Percentiles rank a stretch among this genome's conserved stretches.
These are phyloP conservation scores for Sinocyclocheilus anophthalmus DNA, from an alignment of 2,113 vertebrate genomes.

Conservation along the genomic window DNA sequence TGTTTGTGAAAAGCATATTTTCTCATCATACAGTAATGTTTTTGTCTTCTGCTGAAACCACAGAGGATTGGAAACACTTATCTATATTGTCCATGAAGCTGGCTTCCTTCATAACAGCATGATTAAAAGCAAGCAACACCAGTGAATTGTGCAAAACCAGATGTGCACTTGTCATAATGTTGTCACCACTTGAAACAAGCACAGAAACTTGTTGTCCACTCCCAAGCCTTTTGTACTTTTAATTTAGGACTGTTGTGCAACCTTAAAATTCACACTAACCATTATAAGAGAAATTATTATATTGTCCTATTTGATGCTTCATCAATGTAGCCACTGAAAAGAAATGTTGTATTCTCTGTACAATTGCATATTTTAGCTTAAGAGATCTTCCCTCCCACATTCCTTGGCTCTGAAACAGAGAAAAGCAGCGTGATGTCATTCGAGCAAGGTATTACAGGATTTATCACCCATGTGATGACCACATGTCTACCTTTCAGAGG, in stretches of 20 bases:
- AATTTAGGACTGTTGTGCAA: slow-evolving; percentile 25
- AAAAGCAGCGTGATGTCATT: slow-evolving; percentile 27
- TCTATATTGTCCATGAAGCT: slow-evolving; percentile 33
- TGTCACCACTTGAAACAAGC: slow-evolving; percentile 48
- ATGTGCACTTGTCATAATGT: slow-evolving; percentile 29
- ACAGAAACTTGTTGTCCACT: slow-evolving; percentile 31
- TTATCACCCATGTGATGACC: slow-evolving; percentile 72
- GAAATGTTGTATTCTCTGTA: slow-evolving; percentile 1
- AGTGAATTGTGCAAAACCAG: slow-evolving; percentile 44
- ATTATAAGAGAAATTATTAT: background rate
- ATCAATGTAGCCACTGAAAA: background rate
- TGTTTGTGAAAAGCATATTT: slow-evolving; percentile 1
- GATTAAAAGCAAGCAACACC: slow-evolving; percentile 45
- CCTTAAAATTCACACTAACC: background rate
- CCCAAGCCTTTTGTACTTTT: slow-evolving; percentile 3
- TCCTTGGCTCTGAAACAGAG: slow-evolving; percentile 19
- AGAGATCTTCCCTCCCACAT: slow-evolving; percentile 11
- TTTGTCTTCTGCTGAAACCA: slow-evolving; percentile 29
- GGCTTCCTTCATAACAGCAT: slow-evolving; percentile 30
- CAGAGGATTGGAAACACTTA: slow-evolving; percentile 36
- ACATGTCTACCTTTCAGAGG: slow-evolving; percentile 63
- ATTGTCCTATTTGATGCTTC: background rate
- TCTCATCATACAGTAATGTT: slow-evolving; percentile 28
- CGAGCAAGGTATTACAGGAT: slow-evolving; percentile 64
- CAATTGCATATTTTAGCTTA: background rate